Conservation (phyloP, 2,113 vertebrate genomes). For the Aepyceros melampus region DNA sequence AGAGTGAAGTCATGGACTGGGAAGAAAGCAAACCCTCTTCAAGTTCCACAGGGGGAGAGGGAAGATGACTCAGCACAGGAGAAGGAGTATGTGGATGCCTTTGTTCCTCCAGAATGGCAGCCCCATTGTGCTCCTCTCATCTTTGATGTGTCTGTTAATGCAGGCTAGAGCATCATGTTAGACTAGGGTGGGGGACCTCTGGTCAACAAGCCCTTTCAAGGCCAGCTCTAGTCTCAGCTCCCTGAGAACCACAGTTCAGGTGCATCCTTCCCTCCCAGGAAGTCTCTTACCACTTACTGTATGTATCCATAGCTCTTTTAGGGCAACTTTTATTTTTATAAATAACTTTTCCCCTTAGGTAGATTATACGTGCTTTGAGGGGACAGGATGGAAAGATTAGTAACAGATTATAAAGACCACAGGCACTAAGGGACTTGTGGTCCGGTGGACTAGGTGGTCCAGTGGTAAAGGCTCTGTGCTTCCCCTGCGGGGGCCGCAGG, state of each 20-base stretch:
- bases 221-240: neutral
- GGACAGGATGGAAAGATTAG: neutral
- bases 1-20: neutral
- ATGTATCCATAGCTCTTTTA: neutral
- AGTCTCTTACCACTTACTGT: neutral
- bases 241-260: neutral
- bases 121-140: neutral
- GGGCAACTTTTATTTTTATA: neutral
- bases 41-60: neutral
- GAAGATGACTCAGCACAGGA: neutral
- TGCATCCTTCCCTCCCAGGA: neutral
- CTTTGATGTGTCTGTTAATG: neutral
- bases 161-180: neutral
- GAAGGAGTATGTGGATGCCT: neutral
- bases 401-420: neutral
- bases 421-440: neutral
- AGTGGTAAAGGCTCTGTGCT: neutral
- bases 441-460: neutral
- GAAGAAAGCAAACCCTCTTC: neutral
- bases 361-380: neutral
- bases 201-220: neutral
- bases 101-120: neutral
- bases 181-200: neutral
- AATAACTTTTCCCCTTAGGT: neutral
- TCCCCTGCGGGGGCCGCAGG: neutral